Percentiles rank a stretch among this genome's conserved stretches.
phyloP scores from a whole-genome alignment of 2,888 invertebrate species.

The Drosophila rubida region DNA sequence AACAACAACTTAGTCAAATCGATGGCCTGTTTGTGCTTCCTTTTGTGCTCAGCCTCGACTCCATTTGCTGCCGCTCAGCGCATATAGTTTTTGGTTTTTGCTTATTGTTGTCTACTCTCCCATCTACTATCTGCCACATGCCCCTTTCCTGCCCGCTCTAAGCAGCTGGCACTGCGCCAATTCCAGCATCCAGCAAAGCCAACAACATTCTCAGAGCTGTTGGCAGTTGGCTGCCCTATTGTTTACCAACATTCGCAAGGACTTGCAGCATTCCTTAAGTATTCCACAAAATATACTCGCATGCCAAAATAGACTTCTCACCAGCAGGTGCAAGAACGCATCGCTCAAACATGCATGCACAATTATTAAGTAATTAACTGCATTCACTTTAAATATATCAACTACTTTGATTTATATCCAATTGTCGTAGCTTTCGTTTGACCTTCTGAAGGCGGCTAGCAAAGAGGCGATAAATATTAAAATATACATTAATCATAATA shows the following conservation, averaged over 20 bases:
- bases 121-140: neutral
- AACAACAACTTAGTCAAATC: conserved; percentile 45
- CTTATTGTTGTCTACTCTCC: conserved; percentile 48
- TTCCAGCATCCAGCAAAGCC: conserved; percentile 35
- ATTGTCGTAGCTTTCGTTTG: too few species aligned
- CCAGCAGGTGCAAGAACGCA: conserved; percentile 5
- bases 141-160: conserved; percentile 33
- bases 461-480: neutral
- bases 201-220: conserved; percentile 13
- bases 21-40: conserved; percentile 53
- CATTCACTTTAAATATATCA: too few species aligned
- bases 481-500: neutral
- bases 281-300: conserved; percentile 1
- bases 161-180: conserved; percentile 67
- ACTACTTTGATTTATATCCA: too few species aligned
- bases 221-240: conserved; percentile 53
- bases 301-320: conserved; percentile 1
- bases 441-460: too few species aligned
- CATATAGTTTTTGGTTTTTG: conserved; percentile 75
- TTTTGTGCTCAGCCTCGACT: conserved; percentile 39
- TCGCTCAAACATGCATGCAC: conserved; percentile 4
- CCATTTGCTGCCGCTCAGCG: conserved; percentile 62
- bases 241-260: conserved; percentile 67
- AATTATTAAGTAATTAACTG: neutral
- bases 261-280: conserved; percentile 42